Conservation (phyloP, 2,113 vertebrate genomes). For the Bos taurus region DNA sequence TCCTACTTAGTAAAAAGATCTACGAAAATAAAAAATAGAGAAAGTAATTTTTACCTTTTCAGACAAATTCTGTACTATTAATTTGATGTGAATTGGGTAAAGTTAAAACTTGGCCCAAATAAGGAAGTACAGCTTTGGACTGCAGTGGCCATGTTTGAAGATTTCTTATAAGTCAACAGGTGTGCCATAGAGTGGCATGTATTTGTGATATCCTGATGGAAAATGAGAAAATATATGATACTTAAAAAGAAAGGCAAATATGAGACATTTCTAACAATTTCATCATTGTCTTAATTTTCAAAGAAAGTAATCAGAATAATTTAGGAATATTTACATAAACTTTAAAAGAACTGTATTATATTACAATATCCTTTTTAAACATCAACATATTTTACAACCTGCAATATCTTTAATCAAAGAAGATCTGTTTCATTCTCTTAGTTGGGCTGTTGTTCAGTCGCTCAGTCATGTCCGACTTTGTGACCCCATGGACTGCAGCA, state of each 20-base stretch:
- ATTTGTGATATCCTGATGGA: neutral
- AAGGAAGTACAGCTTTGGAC: neutral
- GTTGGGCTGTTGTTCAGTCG: neutral
- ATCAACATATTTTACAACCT: conserved; percentile 31
- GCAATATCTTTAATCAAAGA: conserved; percentile 43
- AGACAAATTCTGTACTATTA: neutral
- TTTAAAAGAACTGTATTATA: neutral
- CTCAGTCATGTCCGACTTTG: accelerated
- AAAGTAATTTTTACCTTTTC: neutral
- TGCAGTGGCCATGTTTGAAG: neutral
- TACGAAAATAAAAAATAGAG: neutral
- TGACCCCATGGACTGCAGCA: neutral
- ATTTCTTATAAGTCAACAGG: neutral
- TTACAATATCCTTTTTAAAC: conserved; percentile 23
- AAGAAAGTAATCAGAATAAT: conserved; percentile 43
- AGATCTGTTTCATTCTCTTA: neutral
- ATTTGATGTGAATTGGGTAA: neutral
- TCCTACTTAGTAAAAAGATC: neutral
- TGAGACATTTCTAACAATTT: neutral
- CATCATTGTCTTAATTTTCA: conserved; percentile 51
- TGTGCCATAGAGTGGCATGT: neutral
- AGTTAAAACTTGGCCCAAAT: neutral
- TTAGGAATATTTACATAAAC: conserved; percentile 55
- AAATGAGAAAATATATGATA: conserved; percentile 33
- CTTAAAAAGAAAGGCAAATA: neutral